Base-by-base conservation (phyloP, 1,140 invertebrate genomes). In the Gonatopus flavifemur region DNA sequence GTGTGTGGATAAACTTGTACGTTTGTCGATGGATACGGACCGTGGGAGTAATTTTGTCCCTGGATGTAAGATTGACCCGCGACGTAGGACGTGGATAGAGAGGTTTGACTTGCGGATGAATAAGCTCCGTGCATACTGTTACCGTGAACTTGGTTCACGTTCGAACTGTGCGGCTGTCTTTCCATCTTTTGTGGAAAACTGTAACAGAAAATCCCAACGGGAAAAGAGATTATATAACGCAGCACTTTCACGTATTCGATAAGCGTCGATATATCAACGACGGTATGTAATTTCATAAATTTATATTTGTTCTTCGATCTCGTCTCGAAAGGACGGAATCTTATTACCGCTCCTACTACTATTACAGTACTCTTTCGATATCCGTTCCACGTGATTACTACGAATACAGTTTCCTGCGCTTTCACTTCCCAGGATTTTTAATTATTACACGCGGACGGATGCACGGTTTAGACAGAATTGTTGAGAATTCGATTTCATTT, bases 151-250 rank as follows among this genome's bases (percentile, higher is more conserved):
- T 75, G 72, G 33, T 59, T 69, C 19, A 68, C 56, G 44, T 52
- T 66, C 24, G 64, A 46, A 18, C 56, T 60, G 49, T 74, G 71
- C 37, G 51, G 44, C 12, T 79, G 76, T 37, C 81, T 70, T 42
- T 84, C 82, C 70, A 82, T 80, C 71, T 83, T 83, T 40, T 79
- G 77, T 48, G 82, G 80, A 59, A 83, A 82, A 69, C 82, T 83
- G 72, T 19, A 68, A 73, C 24, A 39, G 38, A 52, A 32, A 43
- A 28, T n/a, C n/a, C n/a, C n/a, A n/a, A n/a, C n/a, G n/a, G n/a
- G n/a, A n/a, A n/a, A n/a, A n/a, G n/a, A n/a, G n/a, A n/a, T n/a
- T n/a, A n/a, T n/a, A n/a, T n/a, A n/a, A n/a, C n/a, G n/a, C n/a
- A n/a, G n/a, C n/a, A n/a, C n/a, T n/a, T n/a, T n/a, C n/a, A n/a